These are phyloP conservation scores for Centroberyx gerrardi DNA, from an alignment of 2,797 vertebrate species.

Conservation along the genomic window DNA sequence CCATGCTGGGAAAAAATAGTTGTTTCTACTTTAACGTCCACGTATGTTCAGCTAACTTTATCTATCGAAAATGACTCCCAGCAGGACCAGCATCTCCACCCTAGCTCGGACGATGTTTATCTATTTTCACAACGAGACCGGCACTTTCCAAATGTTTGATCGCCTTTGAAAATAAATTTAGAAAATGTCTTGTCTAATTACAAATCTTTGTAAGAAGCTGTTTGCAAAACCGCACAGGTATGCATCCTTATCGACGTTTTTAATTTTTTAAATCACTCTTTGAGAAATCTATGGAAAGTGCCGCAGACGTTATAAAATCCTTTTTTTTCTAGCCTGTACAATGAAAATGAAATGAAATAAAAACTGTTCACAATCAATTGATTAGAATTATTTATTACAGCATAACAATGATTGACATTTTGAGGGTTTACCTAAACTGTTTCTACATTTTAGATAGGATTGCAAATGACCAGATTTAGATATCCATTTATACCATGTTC, in stretches of 20 bases:
- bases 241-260: too few species aligned
- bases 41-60: too few species aligned
- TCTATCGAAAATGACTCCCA: background rate
- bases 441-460: too few species aligned
- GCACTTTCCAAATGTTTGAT: slow-evolving; percentile 67
- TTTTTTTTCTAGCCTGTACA: background rate
- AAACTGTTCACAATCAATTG: background rate
- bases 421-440: too few species aligned
- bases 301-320: background rate
- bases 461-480: too few species aligned
- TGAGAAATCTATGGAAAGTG: slow-evolving; percentile 51
- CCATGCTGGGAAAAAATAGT: background rate
- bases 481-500: too few species aligned
- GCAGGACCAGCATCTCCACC: background rate
- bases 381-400: too few species aligned
- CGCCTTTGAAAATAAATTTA: background rate
- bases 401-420: too few species aligned
- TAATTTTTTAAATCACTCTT: background rate
- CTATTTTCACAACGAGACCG: background rate
- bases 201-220: background rate
- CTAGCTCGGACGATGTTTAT: slow-evolving; percentile 47
- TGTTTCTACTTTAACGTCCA: background rate
- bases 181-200: background rate
- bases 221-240: background rate
- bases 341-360: background rate